These are phyloP conservation scores for Danio choprae DNA, from an alignment of 2,797 vertebrate species.

Conservation along the genomic window DNA sequence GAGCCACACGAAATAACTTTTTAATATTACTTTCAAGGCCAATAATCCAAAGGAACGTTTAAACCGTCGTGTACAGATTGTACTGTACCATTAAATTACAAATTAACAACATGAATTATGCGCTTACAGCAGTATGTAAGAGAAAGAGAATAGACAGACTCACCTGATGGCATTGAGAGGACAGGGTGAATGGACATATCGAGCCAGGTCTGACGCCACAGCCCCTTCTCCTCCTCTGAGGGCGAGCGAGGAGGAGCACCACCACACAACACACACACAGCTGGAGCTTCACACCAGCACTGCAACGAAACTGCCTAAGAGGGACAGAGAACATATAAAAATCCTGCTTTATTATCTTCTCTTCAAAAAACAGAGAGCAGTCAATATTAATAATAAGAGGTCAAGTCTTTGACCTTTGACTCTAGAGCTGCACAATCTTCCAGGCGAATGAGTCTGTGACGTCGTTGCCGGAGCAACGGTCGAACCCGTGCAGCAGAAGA, in stretches of 20 bases:
- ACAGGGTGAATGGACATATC: constrained; percentile 70
- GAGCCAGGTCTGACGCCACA: constrained; percentile 53
- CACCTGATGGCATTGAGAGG: constrained; percentile 71
- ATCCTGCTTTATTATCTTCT: neutral
- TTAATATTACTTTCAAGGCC: neutral
- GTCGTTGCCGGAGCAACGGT: constrained; percentile 60
- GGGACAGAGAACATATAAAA: constrained; percentile 38
- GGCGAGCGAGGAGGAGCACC: constrained; percentile 57
- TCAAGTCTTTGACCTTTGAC: constrained; percentile 61
- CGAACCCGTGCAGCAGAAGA: constrained; percentile 65
- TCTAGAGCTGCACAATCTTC: constrained; percentile 53
- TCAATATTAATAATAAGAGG: neutral
- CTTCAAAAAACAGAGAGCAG: neutral
- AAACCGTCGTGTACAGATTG: neutral
- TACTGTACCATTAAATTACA: too few relatives aligned
- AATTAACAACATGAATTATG: neutral
- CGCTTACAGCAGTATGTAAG: neutral
- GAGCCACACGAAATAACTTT: constrained; percentile 15
- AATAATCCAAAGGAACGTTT: neutral
- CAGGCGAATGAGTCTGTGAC: constrained; percentile 61
- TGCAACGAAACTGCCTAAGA: constrained; percentile 62
- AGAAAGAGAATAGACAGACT: neutral
- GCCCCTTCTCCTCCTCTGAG: constrained; percentile 42
- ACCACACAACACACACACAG: constrained; percentile 67
- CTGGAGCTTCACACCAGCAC: constrained; percentile 66